Evolutionary conservation across 2,797 vertebrate species (phyloP).

Genomic region (Falco rusticolus): DNA sequence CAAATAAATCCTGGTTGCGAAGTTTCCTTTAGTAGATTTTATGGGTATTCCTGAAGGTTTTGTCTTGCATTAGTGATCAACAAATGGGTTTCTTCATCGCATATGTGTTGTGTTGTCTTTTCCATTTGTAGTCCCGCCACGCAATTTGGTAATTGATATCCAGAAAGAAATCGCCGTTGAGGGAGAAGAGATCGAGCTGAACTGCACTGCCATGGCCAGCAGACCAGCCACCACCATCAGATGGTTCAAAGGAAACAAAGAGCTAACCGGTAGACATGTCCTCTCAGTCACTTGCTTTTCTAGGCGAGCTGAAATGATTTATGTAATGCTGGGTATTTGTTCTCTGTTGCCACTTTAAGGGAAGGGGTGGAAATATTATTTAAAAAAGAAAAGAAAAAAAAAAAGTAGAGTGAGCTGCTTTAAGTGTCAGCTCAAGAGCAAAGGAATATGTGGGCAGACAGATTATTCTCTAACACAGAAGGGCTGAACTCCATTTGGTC

Average conservation of each 20-base stretch:
- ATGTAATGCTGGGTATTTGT: background rate
- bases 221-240: slow-evolving; percentile 93
- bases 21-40: background rate
- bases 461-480: background rate
- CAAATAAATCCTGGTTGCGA: background rate
- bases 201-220: slow-evolving; percentile 94
- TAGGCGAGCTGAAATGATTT: background rate
- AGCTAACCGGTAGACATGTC: slow-evolving; percentile 84
- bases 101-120: background rate
- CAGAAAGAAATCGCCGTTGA: slow-evolving; percentile 91
- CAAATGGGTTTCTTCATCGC: background rate
- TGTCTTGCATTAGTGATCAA: background rate
- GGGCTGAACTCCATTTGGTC: background rate
- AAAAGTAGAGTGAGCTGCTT: background rate
- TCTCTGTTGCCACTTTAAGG: background rate
- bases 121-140: slow-evolving; percentile 87
- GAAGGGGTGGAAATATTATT: no score
- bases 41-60: background rate
- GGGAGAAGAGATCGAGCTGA: slow-evolving; percentile 97
- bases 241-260: slow-evolving; percentile 96
- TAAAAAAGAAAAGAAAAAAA: background rate
- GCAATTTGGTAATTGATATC: slow-evolving; percentile 92
- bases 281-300: background rate
- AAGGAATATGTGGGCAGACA: slow-evolving; percentile 1
- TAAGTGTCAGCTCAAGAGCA: background rate